phyloP scores from a whole-genome alignment of 2,113 vertebrate species.

The Hemibagrus wyckioides region DNA sequence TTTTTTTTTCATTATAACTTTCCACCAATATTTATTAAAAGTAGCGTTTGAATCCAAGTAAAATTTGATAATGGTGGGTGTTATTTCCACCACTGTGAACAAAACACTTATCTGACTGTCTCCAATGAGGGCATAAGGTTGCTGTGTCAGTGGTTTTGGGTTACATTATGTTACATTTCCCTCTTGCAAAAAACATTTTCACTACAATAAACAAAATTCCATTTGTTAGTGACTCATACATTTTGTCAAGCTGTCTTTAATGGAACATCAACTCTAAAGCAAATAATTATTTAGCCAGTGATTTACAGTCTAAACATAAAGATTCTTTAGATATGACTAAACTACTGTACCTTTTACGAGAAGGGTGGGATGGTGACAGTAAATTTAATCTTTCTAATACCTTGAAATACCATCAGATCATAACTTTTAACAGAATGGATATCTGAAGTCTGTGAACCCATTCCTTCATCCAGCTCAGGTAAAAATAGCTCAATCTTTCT shows the following conservation, averaged over 20 bases:
- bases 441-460: not conserved
- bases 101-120: not conserved
- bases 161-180: not conserved
- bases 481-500: not conserved
- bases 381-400: not conserved
- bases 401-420: not conserved
- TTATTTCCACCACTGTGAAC: not conserved
- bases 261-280: not conserved
- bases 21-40: not conserved
- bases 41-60: not conserved
- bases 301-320: not conserved
- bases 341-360: not conserved
- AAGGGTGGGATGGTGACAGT: no score
- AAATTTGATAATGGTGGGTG: not conserved
- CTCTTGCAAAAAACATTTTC: not conserved
- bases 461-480: conserved; percentile 18
- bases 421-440: conserved; percentile 2
- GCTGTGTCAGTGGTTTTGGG: not conserved
- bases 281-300: not conserved
- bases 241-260: not conserved
- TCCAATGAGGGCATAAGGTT: not conserved
- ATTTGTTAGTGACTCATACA: not conserved
- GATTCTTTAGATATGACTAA: not conserved
- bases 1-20: not conserved
- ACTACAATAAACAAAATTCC: not conserved